Base-by-base conservation (phyloP, 2,113 vertebrate species). In the Pteropus alecto region DNA sequence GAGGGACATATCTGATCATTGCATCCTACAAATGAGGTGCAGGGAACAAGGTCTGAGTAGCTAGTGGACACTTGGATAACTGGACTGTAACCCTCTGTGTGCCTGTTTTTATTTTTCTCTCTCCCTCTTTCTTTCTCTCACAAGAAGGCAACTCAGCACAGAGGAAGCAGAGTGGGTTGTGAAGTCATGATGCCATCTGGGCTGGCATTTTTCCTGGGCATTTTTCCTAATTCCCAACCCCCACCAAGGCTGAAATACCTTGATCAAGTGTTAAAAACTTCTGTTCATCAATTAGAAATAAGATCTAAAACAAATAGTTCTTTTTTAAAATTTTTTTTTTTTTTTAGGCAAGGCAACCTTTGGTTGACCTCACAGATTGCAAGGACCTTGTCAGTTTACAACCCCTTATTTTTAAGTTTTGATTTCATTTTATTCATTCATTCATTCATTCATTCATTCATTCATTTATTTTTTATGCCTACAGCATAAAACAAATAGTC, bases 271-370 rank as follows among this genome's bases (percentile, higher is more conserved):
- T 54, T 46, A 86, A 71, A 95, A 9, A 8, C 19, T 85, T 85
- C 68, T 91, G 9, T 38, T 92, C n/a, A 28, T 43, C 68, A 83
- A 22, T 89, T 86, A 93, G 30, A 79, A 87, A 58, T 84, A 95
- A 86, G 13, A 3, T 28, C 11, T 38, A 16, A 82, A 88, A 58
- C 30, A 56, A 41, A 24, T 38, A 67, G 22, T 77, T 30, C 41
- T 51, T 48, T 13, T 48, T 51, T 51, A 1, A 38, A 38, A 38
- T 51, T 51, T 16, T 6, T 51, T 51, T 51, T 15, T 51, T 16
- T 16, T 51, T 51, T 51, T 16, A 16, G 14, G 51, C 51, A 51
- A 51, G 51, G 51, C 51, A 51, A 51, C 51, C 48, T 12, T 48
- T 48, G 48, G 48, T 46, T 46, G 46, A 46, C 46, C 48, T 51